Conservation (phyloP, 1,140 invertebrate species). For the Stegodyphus dumicola region DNA sequence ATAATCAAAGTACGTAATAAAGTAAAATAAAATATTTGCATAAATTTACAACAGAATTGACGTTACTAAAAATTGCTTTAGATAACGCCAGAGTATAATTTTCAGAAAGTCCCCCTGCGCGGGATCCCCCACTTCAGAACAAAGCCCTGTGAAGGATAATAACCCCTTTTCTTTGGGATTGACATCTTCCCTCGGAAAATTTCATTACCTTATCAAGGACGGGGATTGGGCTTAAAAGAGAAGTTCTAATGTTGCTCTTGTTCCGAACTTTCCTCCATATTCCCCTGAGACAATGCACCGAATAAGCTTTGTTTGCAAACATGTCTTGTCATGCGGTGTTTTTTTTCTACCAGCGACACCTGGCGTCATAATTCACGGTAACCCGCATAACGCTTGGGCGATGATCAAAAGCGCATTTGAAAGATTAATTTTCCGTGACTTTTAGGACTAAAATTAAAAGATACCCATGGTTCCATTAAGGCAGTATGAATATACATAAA, state of each 20-base stretch:
- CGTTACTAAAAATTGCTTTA: too few relatives aligned
- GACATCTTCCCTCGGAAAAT: conserved; percentile 30
- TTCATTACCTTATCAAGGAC: conserved; percentile 47
- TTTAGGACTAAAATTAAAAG: conserved; percentile 55
- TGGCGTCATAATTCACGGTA: neutral
- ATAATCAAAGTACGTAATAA: too few relatives aligned
- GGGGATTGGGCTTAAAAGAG: neutral
- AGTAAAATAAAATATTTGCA: too few relatives aligned
- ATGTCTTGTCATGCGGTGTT: conserved; percentile 16
- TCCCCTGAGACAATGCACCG: conserved; percentile 19
- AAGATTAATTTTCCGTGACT: neutral
- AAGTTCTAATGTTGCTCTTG: conserved; percentile 34
- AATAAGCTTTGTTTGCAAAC: conserved; percentile 36
- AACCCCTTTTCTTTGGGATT: conserved; percentile 33
- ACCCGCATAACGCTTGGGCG: conserved; percentile 16
- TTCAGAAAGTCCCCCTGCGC: conserved; percentile 1
- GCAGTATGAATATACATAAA: neutral
- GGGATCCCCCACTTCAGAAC: neutral
- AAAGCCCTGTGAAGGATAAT: conserved; percentile 30
- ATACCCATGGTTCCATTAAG: neutral
- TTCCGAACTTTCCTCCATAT: conserved; percentile 2
- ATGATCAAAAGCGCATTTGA: neutral
- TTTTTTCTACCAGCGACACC: conserved; percentile 11
- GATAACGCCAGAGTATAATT: neutral
- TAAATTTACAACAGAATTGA: too few relatives aligned